phyloP scores from a whole-genome alignment of 2,888 invertebrate genomes.

The Stratiomys singularior region DNA sequence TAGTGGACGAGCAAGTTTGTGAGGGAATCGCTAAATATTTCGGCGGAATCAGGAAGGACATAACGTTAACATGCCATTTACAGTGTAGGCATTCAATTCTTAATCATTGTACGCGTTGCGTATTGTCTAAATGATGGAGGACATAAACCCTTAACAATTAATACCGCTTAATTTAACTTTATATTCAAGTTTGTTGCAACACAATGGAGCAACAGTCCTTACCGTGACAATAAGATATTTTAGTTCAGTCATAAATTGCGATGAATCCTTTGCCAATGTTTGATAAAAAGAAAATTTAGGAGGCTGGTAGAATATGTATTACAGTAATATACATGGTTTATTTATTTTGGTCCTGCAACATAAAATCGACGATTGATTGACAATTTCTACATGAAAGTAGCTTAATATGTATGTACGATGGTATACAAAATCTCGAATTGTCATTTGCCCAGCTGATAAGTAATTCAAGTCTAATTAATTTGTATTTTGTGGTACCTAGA shows the following conservation, averaged over 20 bases:
- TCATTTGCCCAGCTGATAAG: too few relatives aligned
- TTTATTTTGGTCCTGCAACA: too few relatives aligned
- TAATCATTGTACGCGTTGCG: slow-evolving; percentile 12
- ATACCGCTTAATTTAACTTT: slow-evolving; percentile 37
- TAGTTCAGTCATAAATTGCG: slow-evolving; percentile 11
- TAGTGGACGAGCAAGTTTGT: background rate
- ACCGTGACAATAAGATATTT: slow-evolving; percentile 11
- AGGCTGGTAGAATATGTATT: too few relatives aligned
- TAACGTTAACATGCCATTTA: background rate
- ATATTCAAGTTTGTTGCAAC: background rate
- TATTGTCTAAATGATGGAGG: background rate
- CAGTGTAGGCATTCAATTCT: slow-evolving; percentile 18
- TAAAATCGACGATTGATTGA: too few relatives aligned
- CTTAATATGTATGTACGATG: too few relatives aligned
- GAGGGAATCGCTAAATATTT: too few relatives aligned
- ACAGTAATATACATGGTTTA: too few relatives aligned
- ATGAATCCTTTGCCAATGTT: background rate
- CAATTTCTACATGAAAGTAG: too few relatives aligned
- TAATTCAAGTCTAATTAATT: too few relatives aligned
- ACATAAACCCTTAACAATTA: slow-evolving; percentile 30
- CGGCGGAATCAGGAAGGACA: background rate
- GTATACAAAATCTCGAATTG: too few relatives aligned
- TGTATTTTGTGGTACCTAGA: too few relatives aligned
- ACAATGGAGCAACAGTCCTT: slow-evolving; percentile 30
- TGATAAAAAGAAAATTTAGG: slow-evolving; percentile 26